Evolutionary conservation across 2,797 vertebrate species (phyloP).

Genomic region (Enteromius radiatus): DNA sequence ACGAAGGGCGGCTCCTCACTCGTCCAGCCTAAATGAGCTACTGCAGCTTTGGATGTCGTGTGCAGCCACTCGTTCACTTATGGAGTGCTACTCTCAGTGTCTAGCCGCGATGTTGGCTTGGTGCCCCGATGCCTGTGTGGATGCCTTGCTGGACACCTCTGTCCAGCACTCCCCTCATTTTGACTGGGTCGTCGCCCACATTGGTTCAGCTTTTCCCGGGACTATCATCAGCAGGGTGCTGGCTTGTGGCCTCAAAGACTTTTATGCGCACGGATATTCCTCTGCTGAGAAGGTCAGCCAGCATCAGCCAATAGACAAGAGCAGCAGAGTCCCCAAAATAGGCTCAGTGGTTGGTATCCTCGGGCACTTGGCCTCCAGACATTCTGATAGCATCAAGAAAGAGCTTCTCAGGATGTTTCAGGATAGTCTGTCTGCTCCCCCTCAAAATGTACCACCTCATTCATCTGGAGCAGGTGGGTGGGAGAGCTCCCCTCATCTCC

Average conservation of each 20-base stretch:
- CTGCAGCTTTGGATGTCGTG: conserved; percentile 96
- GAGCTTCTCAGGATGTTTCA: conserved; percentile 94
- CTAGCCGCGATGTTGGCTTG: conserved; percentile 88
- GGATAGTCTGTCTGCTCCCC: conserved; percentile 81
- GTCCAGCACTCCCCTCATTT: conserved; percentile 95
- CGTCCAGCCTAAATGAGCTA: conserved; percentile 89
- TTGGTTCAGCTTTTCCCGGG: conserved; percentile 93
- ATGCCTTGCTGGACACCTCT: conserved; percentile 90
- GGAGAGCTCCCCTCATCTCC: conserved; percentile 80
- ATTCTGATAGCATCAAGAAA: conserved; percentile 90
- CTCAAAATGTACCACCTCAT: conserved; percentile 72
- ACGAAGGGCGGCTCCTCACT: conserved; percentile 84
- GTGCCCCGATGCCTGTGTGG: conserved; percentile 94
- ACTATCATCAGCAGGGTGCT: conserved; percentile 95
- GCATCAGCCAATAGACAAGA: conserved; percentile 70
- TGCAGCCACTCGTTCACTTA: conserved; percentile 86
- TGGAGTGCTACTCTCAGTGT: conserved; percentile 96
- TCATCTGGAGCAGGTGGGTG: conserved; percentile 73
- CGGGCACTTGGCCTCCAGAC: conserved; percentile 88
- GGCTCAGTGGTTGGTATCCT: conserved; percentile 94
- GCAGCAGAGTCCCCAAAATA: conserved; percentile 88
- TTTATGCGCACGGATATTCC: conserved; percentile 83
- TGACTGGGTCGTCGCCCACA: conserved; percentile 97
- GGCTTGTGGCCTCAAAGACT: conserved; percentile 93
- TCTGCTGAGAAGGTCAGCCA: conserved; percentile 56